Evolutionary conservation across 2,113 vertebrate species (phyloP), one percentile per base, ranked within the genome.

Genomic region (Tachysurus fulvidraco): DNA sequence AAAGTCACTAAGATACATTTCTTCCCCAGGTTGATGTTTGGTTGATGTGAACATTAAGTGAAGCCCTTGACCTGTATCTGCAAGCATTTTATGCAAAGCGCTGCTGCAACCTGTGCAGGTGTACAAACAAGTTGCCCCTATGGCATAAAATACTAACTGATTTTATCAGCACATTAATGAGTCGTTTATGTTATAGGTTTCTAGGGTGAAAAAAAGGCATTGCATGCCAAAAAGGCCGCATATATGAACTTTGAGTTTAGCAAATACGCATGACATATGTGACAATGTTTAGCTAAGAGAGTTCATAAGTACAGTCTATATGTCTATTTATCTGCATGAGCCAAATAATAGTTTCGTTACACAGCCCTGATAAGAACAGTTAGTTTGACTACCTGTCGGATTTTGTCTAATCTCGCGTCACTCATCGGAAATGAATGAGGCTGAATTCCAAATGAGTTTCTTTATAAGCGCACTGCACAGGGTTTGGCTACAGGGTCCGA

Each of bases 351-450:
- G 17, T 12, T 41, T 80, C 17, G 10, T 12, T 12, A 2, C 50
- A 17, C 52, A 57, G 17, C 28, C 46, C n/a, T 19, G 25, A 28
- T 11, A 30, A 55, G 14, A 30, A 19, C 21, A 50, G 41, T 4
- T 73, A 9, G 19, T 12, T 78, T 78, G 54, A 78, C 54, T 28
- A 78, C 50, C 46, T 78, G n/a, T n/a, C 79, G 71, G 79, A 86
- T 60, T 44, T 12, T 54, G 41, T 69, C 55, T 84, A 83, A 82
- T 76, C 50, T 12, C 25, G 74, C 59, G 65, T 87, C 85, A 82
- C 59, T 67, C 67, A 13, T 89, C 82, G n/a, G 77, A 81, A 59
- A 85, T 46, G 50, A 81, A 81, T 60, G 57, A 41, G 21, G 78
- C 55, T 80, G 54, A 12, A 80, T 59, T 81, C 55, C 78, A 81